These are phyloP conservation scores for Myotis daubentonii DNA, from an alignment of 2,797 vertebrate species.

Conservation along the genomic window DNA sequence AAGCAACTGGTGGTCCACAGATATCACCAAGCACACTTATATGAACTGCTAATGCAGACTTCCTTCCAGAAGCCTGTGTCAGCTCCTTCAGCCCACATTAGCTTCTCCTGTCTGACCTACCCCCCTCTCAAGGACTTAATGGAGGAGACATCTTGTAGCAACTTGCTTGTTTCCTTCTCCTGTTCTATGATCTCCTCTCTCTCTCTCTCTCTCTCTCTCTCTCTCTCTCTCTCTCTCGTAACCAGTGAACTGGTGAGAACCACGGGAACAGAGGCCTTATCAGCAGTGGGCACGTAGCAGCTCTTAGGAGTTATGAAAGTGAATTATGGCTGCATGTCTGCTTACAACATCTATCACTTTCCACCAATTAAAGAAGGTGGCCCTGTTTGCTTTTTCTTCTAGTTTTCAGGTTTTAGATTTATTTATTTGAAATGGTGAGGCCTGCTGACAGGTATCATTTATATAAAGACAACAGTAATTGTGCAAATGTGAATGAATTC, in stretches of 20 bases:
- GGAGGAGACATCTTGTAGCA: not conserved
- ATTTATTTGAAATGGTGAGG: slow-evolving; percentile 48
- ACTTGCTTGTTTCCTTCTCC: slow-evolving; percentile 42
- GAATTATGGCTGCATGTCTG: slow-evolving; percentile 19
- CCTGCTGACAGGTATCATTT: slow-evolving; percentile 3
- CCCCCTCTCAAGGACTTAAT: not conserved
- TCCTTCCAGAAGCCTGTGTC: not conserved
- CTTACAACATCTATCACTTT: not conserved
- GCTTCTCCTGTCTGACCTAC: not conserved
- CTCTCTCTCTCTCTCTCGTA: not conserved
- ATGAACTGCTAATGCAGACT: not conserved
- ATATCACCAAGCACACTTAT: not conserved
- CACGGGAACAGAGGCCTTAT: not conserved
- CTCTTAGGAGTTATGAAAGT: slow-evolving; percentile 34
- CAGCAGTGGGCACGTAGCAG: not conserved
- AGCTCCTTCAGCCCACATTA: not conserved
- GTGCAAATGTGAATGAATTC: slow-evolving; percentile 45
- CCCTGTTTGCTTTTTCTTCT: slow-evolving; percentile 46
- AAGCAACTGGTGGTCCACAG: not conserved
- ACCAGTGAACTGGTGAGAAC: not conserved
- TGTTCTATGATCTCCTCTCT: not conserved
- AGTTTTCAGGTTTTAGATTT: not conserved
- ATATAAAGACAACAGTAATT: slow-evolving; percentile 36
- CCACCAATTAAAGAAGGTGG: slow-evolving; percentile 34
- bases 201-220: not conserved